Percentiles rank a stretch among this genome's conserved stretches.
Evolutionary conservation across 2,113 vertebrate species (phyloP).

Genomic region (Sebastes fasciatus): DNA sequence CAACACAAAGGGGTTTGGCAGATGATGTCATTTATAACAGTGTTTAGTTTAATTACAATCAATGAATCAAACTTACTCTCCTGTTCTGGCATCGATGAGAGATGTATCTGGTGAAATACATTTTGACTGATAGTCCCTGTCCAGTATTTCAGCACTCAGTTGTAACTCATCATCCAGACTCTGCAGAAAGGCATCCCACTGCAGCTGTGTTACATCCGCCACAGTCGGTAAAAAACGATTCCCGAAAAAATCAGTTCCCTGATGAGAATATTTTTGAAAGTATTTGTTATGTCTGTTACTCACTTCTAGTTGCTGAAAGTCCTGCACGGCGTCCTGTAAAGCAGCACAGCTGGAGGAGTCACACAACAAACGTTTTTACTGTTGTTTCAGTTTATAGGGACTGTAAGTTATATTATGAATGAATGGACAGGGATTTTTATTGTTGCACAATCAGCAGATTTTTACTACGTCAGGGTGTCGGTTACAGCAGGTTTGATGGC

Average conservation of each 20-base stretch:
- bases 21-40: background rate
- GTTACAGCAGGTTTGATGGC: background rate
- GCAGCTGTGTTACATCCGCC: conserved; percentile 49
- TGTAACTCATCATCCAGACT: conserved; percentile 62
- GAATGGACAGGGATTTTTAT: background rate
- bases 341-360: conserved; percentile 49
- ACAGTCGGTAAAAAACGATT: conserved; percentile 21
- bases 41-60: background rate
- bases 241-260: background rate
- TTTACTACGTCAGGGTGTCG: background rate
- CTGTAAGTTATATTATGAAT: conserved; percentile 7
- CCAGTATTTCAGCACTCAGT: background rate
- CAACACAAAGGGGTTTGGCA: background rate
- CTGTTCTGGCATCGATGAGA: conserved; percentile 60
- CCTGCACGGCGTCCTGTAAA: conserved; percentile 23
- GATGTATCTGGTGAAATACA: conserved; percentile 38
- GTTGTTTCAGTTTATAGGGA: background rate
- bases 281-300: conserved; percentile 10
- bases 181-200: conserved; percentile 69
- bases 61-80: conserved; percentile 46
- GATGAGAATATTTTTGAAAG: background rate
- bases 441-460: background rate
- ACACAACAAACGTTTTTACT: background rate
- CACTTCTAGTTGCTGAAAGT: conserved; percentile 57
- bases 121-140: conserved; percentile 21